Base-by-base conservation (phyloP, 2,797 vertebrate species). In the Clarias pachynema region DNA sequence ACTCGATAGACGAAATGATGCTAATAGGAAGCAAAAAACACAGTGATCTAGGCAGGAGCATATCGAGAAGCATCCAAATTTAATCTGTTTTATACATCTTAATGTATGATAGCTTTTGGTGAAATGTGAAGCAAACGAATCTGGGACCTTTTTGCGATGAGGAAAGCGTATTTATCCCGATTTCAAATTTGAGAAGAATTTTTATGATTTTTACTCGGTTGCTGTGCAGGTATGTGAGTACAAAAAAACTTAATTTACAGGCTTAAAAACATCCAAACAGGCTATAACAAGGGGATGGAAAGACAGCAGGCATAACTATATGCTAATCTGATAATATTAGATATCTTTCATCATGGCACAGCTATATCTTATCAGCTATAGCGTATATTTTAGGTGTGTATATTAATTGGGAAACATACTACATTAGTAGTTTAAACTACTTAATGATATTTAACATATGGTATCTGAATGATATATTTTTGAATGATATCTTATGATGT, bases 1-100 rank as follows among this genome's bases (percentile, higher is more conserved):
- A 93, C 94, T 96, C 93, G 95, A 95, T 96, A 93, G 94, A 95
- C 94, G 95, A 96, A 95, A 96, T 96, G 95, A 95, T 94, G 95
- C 95, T 96, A 96, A 96, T 96, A 94, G 95, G 91, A 92, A 91
- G 88, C 90, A 89, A 91, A 92, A 93, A 87, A 87, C 75, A 80
- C 79, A 18, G n/a, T 37, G 83, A 31, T n/a, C 72, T 22, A 26
- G 60, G 82, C 79, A 87, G 66, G 53, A 73, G 10, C 10, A 56
- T 79, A 16, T 70, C 56, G 73, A 77, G n/a, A 75, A 63, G 14
- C 49, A 53, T 37, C 37, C 18, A 29, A 10, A 20, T 37, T 10
- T 85, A n/a, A 22, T 49, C 72, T 26, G 14, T 2, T 40, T 10
- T 53, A 9, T 40, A 9, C 9, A 16, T 20, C 62, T 57, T 37